Evolutionary conservation across 2,113 vertebrate genomes (phyloP), one percentile per base, ranked within the genome.

Genomic region (Herpetotheres cachinnans): DNA sequence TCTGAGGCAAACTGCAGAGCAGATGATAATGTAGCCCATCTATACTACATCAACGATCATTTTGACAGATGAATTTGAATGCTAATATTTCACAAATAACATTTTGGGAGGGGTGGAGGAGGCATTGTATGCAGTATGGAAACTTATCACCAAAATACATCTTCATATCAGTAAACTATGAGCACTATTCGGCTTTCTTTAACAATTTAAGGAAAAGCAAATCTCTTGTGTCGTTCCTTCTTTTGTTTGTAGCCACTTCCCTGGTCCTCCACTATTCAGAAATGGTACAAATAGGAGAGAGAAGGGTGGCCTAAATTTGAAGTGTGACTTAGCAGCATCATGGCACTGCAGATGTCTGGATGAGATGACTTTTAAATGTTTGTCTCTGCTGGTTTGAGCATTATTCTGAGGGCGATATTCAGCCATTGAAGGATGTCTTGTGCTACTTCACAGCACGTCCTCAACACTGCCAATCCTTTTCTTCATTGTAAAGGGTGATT

Each of bases 51-150:
- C 83, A 93, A 29, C 83, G 92, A 73, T 97, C 67, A 11, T 98
- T 98, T 82, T 98, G 96, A 97, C 86, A 97, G 91, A 95, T 87
- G 96, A 94, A 89, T 95, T 92, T 86, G 95, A 97, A 97, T 97
- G 67, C 65, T 96, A 67, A 90, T 97, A 59, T 91, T 97, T 97
- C 89, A 73, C 85, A 77, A 96, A 94, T 86, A 97, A 62, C 61
- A 66, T 92, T 95, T 93, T 65, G 20, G 49, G 50, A 24, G 61
- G 21, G 46, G 55, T 81, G n/a, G 38, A 90, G 69, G 63, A 94
- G 84, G 34, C 3, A 7, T 84, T 65, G n/a, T 79, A 52, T 59
- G 22, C 69, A 72, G 36, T 89, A 86, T 71, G 58, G 76, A 90
- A 93, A 65, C 72, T 58, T 90, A 90, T 29, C 67, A 70, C 61